Evolutionary conservation across 1,140 invertebrate species (phyloP).

Genomic region (Achroia grisella): DNA sequence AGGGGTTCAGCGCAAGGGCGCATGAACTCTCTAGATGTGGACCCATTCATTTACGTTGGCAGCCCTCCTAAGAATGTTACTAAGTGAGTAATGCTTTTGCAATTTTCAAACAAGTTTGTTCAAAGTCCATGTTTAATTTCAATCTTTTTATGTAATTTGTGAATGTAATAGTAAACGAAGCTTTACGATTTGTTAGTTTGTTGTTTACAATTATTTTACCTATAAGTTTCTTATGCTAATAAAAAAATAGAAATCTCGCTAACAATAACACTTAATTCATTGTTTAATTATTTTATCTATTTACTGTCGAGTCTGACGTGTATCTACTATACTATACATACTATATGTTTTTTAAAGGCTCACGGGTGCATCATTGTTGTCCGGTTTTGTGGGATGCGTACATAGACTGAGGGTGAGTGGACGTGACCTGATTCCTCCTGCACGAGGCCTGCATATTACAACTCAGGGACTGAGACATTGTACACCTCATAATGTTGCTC

Average conservation of each 20-base stretch:
- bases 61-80: slow-evolving; percentile 54
- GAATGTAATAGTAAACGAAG: too few relatives aligned
- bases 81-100: slow-evolving; percentile 31
- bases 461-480: slow-evolving; percentile 47
- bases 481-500: slow-evolving; percentile 49
- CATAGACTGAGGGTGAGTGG: slow-evolving; percentile 56
- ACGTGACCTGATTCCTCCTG: slow-evolving; percentile 54
- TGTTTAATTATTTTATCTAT: too few relatives aligned
- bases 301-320: too few relatives aligned
- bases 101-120: too few relatives aligned
- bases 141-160: too few relatives aligned
- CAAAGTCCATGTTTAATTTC: too few relatives aligned
- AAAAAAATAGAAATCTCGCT: too few relatives aligned
- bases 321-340: too few relatives aligned
- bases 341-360: slow-evolving; percentile 4
- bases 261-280: too few relatives aligned
- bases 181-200: too few relatives aligned
- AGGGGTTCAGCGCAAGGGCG: slow-evolving; percentile 46
- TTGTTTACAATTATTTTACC: too few relatives aligned
- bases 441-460: slow-evolving; percentile 32
- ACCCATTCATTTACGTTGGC: slow-evolving; percentile 54
- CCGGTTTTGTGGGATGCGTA: slow-evolving; percentile 60
- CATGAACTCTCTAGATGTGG: slow-evolving; percentile 57
- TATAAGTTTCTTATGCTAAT: too few relatives aligned
- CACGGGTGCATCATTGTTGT: slow-evolving; percentile 3